These are phyloP conservation scores for Plecotus auritus DNA, from an alignment of 2,113 vertebrate genomes.

Conservation along the genomic window DNA sequence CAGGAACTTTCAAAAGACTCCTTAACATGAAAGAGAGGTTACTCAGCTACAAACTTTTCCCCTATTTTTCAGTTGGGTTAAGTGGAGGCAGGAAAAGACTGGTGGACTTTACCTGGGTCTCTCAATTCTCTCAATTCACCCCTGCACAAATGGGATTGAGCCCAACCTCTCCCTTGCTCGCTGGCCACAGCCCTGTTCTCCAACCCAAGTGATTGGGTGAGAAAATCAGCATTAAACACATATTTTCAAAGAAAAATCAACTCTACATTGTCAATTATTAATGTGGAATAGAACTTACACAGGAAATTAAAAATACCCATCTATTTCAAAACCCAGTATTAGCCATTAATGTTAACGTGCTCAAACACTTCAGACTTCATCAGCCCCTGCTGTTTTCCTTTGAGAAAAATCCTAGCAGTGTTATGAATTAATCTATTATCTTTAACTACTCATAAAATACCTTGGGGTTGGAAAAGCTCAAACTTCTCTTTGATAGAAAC, in stretches of 20 bases:
- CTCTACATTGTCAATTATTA: constrained; percentile 24
- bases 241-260: constrained; percentile 29
- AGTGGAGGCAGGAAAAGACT: background rate
- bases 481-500: constrained; percentile 54
- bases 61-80: background rate
- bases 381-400: constrained; percentile 14
- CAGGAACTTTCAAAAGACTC: background rate
- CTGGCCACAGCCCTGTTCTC: background rate
- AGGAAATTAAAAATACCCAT: constrained; percentile 34
- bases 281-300: background rate
- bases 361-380: background rate
- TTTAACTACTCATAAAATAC: constrained; percentile 42
- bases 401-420: constrained; percentile 18
- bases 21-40: background rate
- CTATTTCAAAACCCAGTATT: background rate
- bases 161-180: background rate
- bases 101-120: background rate
- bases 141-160: fast-evolving
- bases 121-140: background rate
- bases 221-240: background rate
- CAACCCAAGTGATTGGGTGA: background rate
- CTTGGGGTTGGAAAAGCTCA: constrained; percentile 22
- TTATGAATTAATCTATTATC: constrained; percentile 43
- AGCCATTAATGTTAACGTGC: background rate
- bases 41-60: background rate